phyloP scores from a whole-genome alignment of 2,797 vertebrate genomes.

The Melanotaenia pygmaea region DNA sequence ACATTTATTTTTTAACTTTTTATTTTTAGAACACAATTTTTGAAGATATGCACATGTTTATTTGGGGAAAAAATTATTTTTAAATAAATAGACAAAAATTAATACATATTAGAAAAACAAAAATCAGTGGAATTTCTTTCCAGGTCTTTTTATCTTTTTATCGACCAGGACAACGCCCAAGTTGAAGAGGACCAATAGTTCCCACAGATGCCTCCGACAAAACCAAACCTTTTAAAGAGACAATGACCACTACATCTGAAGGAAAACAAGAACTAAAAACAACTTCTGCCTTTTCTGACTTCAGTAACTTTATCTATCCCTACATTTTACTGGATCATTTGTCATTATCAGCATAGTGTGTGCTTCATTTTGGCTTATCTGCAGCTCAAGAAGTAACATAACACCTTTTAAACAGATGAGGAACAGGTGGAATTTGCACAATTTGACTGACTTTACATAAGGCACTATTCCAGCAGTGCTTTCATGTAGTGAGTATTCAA shows the following conservation, averaged over 20 bases:
- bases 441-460: constrained; percentile 53
- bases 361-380: constrained; percentile 2
- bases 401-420: not conserved
- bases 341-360: constrained; percentile 32
- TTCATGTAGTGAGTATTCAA: constrained; percentile 21
- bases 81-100: constrained; percentile 60
- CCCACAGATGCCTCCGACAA: constrained; percentile 2
- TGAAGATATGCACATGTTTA: constrained; percentile 35
- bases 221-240: not conserved
- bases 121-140: not conserved
- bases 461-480: constrained; percentile 59
- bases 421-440: not conserved
- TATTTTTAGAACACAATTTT: constrained; percentile 43
- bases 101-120: constrained; percentile 17
- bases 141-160: constrained; percentile 15
- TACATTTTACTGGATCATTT: constrained; percentile 9
- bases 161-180: constrained; percentile 15
- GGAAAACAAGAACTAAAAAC: constrained; percentile 17
- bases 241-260: constrained; percentile 20
- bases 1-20: constrained; percentile 38
- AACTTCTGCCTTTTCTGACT: constrained; percentile 24
- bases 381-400: constrained; percentile 5
- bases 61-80: constrained; percentile 4
- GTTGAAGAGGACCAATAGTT: constrained; percentile 6
- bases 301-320: constrained; percentile 22